Percentiles rank a stretch among this genome's conserved stretches.
phyloP scores from a whole-genome alignment of 2,888 invertebrate species.

The Halictus ligatus region DNA sequence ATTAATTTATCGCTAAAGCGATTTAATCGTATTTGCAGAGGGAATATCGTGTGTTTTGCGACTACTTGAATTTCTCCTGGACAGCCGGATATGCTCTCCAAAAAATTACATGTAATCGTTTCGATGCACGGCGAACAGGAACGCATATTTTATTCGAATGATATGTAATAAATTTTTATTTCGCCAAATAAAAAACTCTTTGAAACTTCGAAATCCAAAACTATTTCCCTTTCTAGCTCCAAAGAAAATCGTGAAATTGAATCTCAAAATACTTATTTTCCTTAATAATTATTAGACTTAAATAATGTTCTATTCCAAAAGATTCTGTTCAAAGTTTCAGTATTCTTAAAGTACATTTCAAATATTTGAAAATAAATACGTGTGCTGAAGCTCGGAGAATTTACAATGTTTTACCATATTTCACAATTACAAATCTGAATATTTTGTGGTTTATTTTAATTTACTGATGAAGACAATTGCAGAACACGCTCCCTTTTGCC shows the following conservation, averaged over 20 bases:
- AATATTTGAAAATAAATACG: neutral
- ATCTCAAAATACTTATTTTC: no score
- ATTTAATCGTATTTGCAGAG: conserved; percentile 29
- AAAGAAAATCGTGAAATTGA: no score
- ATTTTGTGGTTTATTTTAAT: neutral
- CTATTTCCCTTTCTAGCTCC: neutral
- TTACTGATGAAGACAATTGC: neutral
- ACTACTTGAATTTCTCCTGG: neutral
- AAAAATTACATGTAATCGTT: neutral
- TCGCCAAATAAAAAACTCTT: neutral
- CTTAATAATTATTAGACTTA: no score
- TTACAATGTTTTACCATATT: neutral
- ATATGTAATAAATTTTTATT: neutral
- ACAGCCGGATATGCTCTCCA: neutral
- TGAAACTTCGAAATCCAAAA: neutral
- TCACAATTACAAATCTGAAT: neutral
- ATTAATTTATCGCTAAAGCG: conserved; percentile 37
- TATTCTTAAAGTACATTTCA: no score
- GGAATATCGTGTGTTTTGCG: neutral
- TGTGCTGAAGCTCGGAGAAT: neutral
- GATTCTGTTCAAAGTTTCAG: no score
- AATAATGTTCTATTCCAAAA: no score
- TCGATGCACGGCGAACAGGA: neutral
- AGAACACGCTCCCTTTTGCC: neutral
- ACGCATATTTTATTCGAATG: neutral